Percentiles rank a stretch among this genome's conserved stretches.
These are phyloP conservation scores for Polypterus senegalus DNA, from an alignment of 2,113 vertebrate species.

Conservation along the genomic window DNA sequence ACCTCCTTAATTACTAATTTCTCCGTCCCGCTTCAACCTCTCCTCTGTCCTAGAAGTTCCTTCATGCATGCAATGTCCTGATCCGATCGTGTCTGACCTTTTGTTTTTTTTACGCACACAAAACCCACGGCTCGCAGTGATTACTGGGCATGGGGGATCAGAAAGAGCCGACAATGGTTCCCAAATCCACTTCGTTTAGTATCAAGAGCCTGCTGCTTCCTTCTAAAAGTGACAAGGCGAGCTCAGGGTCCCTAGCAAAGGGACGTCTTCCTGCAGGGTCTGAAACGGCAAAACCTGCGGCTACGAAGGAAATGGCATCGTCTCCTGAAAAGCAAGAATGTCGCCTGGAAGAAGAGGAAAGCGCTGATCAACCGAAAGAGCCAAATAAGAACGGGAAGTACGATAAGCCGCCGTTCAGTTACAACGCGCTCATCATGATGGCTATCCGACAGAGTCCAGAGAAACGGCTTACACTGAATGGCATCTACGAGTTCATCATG, in stretches of 20 bases:
- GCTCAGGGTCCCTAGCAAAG: conserved; percentile 23
- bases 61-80: conserved; percentile 32
- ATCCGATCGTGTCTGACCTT: conserved; percentile 22
- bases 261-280: conserved; percentile 29
- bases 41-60: conserved; percentile 25
- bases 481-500: conserved; percentile 68
- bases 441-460: conserved; percentile 61
- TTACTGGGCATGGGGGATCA: conserved; percentile 43
- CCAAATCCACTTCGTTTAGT: conserved; percentile 56
- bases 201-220: conserved; percentile 62
- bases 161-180: conserved; percentile 42
- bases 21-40: conserved; percentile 19
- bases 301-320: conserved; percentile 29
- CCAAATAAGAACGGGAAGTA: conserved; percentile 39
- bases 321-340: conserved; percentile 25
- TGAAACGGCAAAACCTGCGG: conserved; percentile 37
- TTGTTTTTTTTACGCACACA: conserved; percentile 14
- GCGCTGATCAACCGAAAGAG: conserved; percentile 19
- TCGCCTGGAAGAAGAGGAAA: conserved; percentile 26
- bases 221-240: conserved; percentile 37
- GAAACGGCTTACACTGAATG: conserved; percentile 59
- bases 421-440: conserved; percentile 69
- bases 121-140: conserved; percentile 13
- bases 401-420: conserved; percentile 63
- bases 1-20: conserved; percentile 54